phyloP scores from a whole-genome alignment of 2,113 vertebrate species.

The Protomyctophum bolini region DNA sequence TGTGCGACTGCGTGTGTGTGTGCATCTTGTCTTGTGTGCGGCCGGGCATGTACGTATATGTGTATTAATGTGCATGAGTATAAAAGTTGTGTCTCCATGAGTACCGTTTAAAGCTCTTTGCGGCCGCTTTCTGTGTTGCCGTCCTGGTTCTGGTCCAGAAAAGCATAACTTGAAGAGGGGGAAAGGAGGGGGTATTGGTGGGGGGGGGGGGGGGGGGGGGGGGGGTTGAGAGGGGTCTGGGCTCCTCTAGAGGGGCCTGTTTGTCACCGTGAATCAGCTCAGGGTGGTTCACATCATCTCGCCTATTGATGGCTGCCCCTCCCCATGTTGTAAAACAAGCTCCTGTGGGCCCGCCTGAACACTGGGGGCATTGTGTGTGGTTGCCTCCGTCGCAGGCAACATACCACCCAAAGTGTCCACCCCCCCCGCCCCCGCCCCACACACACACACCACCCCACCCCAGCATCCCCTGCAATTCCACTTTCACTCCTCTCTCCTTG shows the following conservation, averaged over 20 bases:
- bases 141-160: conserved; percentile 68
- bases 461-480: conserved; percentile 53
- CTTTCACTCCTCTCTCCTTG: conserved; percentile 9
- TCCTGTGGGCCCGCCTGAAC: conserved; percentile 83
- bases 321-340: conserved; percentile 99
- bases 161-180: conserved; percentile 56
- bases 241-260: conserved; percentile 80
- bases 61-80: background rate
- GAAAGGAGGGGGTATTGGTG: conserved; percentile 50
- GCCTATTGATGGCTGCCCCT: conserved; percentile 90
- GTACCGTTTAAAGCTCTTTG: background rate
- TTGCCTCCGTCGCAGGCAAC: conserved; percentile 69
- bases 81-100: background rate
- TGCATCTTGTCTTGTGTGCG: background rate
- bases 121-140: conserved; percentile 24
- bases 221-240: conserved; percentile 55
- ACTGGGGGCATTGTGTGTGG: conserved; percentile 88
- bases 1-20: conserved; percentile 18
- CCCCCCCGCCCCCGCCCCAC: conserved; percentile 79
- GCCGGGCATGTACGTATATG: background rate
- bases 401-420: conserved; percentile 97
- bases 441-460: conserved; percentile 64
- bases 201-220: conserved; percentile 19
- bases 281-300: conserved; percentile 90
- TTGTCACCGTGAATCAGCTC: conserved; percentile 90